phyloP scores from a whole-genome alignment of 1,140 invertebrate genomes.

The Drosophila truncata region DNA sequence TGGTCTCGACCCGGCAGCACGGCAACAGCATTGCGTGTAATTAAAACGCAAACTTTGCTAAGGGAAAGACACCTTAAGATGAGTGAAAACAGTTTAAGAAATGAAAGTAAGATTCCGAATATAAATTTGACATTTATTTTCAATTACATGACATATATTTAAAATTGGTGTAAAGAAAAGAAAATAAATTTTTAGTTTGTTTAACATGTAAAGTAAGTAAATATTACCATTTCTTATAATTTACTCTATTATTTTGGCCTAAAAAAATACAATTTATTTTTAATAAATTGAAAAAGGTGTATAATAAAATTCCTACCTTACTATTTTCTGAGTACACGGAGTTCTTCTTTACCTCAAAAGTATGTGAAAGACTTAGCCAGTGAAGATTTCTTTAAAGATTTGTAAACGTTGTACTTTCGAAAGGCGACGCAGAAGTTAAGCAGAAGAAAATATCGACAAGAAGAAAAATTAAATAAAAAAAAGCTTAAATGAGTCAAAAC shows the following conservation, averaged over 20 bases:
- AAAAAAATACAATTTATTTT: not conserved
- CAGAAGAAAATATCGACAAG: constrained; percentile 78
- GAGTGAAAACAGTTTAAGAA: constrained; percentile 2
- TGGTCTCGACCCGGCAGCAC: constrained; percentile 27
- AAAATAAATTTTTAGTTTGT: too few relatives aligned
- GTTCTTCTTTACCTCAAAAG: constrained; percentile 30
- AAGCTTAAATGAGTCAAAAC: constrained; percentile 78
- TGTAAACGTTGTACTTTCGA: constrained; percentile 80
- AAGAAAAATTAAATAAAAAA: constrained; percentile 78
- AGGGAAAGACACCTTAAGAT: constrained; percentile 5
- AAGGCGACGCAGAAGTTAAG: constrained; percentile 64
- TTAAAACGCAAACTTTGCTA: constrained; percentile 77
- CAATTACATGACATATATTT: too few relatives aligned
- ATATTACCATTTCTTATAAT: not conserved
- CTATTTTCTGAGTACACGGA: not conserved
- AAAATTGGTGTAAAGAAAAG: too few relatives aligned
- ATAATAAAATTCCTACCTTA: not conserved
- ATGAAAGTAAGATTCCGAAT: not conserved
- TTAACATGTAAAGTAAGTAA: too few relatives aligned
- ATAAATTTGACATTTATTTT: not conserved
- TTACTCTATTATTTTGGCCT: not conserved
- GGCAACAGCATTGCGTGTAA: constrained; percentile 73
- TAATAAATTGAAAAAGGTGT: not conserved
- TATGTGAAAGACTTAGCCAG: constrained; percentile 71
- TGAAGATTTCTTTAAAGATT: constrained; percentile 76